Evolutionary conservation across 2,888 invertebrate genomes (phyloP).

Genomic region (Belgica antarctica): DNA sequence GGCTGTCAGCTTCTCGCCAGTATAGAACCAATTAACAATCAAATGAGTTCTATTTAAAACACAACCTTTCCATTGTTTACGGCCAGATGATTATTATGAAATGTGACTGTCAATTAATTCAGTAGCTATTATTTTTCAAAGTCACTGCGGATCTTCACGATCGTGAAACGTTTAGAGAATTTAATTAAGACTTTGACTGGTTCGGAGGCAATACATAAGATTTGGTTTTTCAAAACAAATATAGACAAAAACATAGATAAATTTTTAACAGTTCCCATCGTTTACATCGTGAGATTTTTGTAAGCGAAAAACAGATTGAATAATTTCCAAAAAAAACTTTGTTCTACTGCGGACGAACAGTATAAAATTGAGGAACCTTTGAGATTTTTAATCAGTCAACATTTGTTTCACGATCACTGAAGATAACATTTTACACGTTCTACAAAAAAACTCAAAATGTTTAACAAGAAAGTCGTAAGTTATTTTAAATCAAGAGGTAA

Average conservation of each 20-base stretch:
- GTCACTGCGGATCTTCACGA: slow-evolving; percentile 28
- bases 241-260: not conserved
- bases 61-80: not conserved
- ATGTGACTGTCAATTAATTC: slow-evolving; percentile 26
- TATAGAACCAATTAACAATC: too few relatives aligned
- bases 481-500: too few relatives aligned
- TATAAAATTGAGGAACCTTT: not conserved
- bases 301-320: not conserved
- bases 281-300: slow-evolving; percentile 20
- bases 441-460: not conserved
- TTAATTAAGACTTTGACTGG: too few relatives aligned
- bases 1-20: too few relatives aligned
- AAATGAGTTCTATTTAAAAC: not conserved
- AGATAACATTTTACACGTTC: slow-evolving; percentile 28
- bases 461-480: slow-evolving; percentile 31
- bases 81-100: not conserved
- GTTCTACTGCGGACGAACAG: too few relatives aligned
- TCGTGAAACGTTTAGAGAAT: slow-evolving; percentile 7
- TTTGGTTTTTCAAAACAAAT: too few relatives aligned
- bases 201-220: too few relatives aligned
- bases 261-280: slow-evolving; percentile 39
- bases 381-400: slow-evolving; percentile 12
- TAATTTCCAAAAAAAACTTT: too few relatives aligned
- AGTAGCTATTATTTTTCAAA: slow-evolving; percentile 18
- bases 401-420: not conserved